A percentile compares a stretch with the other conserved stretches of the same genome.
phyloP scores from a whole-genome alignment of 1,140 invertebrate genomes.

The Macrosteles quadrilineatus region DNA sequence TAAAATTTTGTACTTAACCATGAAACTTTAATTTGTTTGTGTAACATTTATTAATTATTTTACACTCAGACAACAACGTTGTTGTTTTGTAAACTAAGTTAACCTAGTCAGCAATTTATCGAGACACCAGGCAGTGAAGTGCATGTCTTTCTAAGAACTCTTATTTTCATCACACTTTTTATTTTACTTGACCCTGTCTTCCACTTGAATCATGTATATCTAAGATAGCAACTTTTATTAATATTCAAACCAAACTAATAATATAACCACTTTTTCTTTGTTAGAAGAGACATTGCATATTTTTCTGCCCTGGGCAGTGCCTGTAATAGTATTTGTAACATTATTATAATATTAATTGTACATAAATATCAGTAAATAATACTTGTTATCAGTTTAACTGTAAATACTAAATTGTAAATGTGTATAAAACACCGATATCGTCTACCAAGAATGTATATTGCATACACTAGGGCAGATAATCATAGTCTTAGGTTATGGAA shows the following conservation, averaged over 20 bases:
- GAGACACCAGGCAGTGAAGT: too few species aligned
- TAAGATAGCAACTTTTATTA: too few species aligned
- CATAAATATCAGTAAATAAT: constrained; percentile 24
- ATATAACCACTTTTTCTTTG: too few species aligned
- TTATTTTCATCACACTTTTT: too few species aligned
- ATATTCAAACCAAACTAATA: too few species aligned
- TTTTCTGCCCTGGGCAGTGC: not conserved
- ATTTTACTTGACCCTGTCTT: not conserved
- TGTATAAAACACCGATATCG: not conserved
- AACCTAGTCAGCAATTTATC: constrained; percentile 10
- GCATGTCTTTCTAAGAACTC: too few species aligned
- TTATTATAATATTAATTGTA: constrained; percentile 9
- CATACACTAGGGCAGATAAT: constrained; percentile 21
- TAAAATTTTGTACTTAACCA: constrained; percentile 11
- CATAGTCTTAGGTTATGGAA: constrained; percentile 22
- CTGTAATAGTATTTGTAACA: constrained; percentile 13
- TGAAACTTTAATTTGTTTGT: not conserved
- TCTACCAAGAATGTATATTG: constrained; percentile 19
- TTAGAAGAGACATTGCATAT: too few species aligned
- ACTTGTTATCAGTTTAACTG: not conserved
- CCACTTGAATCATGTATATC: too few species aligned
- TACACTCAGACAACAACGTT: not conserved
- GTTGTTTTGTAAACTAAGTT: constrained; percentile 15
- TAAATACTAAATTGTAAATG: constrained; percentile 15
- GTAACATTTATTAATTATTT: too few species aligned